These are phyloP conservation scores for Procambarus virginalis DNA, from an alignment of 1,140 invertebrate species.

Conservation along the genomic window DNA sequence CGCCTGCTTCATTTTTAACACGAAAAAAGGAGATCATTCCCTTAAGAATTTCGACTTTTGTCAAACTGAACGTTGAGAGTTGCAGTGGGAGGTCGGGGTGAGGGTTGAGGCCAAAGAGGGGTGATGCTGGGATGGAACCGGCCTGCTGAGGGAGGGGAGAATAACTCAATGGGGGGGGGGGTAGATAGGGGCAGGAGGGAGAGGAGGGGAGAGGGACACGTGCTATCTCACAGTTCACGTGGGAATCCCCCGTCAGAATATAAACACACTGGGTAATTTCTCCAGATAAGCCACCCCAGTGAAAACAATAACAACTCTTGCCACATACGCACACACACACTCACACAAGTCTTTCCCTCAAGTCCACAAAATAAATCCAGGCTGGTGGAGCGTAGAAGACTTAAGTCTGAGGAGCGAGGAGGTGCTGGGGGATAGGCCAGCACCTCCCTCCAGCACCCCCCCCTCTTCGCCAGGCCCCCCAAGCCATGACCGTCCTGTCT, in stretches of 20 bases:
- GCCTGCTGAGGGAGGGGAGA: too few species aligned
- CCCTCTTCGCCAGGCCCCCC: too few species aligned
- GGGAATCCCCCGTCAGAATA: background rate
- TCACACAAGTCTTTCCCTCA: background rate
- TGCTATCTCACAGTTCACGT: background rate
- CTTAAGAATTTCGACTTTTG: too few species aligned
- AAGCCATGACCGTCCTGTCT: background rate
- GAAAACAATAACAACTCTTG: background rate
- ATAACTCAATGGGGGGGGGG: too few species aligned
- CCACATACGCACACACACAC: background rate
- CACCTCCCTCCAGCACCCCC: too few species aligned
- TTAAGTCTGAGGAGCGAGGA: too few species aligned
- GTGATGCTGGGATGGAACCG: too few species aligned
- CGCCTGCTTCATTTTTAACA: background rate
- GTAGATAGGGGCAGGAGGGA: background rate
- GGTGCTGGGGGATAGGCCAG: too few species aligned
- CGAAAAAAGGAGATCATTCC: too few species aligned
- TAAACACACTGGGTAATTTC: constrained; percentile 13
- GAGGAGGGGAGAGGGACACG: background rate
- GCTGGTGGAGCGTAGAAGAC: too few species aligned
- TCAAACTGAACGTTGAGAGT: background rate
- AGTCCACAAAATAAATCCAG: background rate
- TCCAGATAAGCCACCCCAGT: background rate
- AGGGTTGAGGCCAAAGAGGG: background rate
- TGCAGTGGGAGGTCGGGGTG: background rate